phyloP scores from a whole-genome alignment of 2,113 vertebrate species.

The Catharus bicknelli region DNA sequence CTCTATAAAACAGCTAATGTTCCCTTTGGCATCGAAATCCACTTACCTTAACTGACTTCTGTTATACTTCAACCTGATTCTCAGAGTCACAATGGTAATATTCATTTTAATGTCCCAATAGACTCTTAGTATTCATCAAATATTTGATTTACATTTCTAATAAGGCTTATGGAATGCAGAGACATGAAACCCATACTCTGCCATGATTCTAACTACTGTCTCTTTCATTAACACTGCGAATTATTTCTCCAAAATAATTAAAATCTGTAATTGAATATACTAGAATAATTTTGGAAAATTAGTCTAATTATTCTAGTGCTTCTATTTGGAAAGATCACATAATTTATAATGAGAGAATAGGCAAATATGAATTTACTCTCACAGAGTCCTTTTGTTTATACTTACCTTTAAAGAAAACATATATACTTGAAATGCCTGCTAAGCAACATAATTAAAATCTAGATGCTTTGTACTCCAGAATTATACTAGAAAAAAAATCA shows the following conservation, averaged over 20 bases:
- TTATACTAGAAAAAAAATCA: not conserved
- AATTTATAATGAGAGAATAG: constrained; percentile 68
- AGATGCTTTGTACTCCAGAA: not conserved
- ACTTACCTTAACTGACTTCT: constrained; percentile 79
- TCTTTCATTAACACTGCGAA: constrained; percentile 75
- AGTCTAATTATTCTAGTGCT: constrained; percentile 76
- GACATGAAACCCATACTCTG: constrained; percentile 70
- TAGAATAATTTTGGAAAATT: constrained; percentile 77
- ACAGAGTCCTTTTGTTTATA: constrained; percentile 12
- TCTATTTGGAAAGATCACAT: constrained; percentile 72
- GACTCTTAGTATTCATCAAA: constrained; percentile 82
- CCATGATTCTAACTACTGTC: constrained; percentile 78
- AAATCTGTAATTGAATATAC: constrained; percentile 81
- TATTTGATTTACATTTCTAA: constrained; percentile 84
- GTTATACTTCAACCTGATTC: constrained; percentile 75
- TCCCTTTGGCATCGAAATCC: constrained; percentile 76
- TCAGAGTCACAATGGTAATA: constrained; percentile 74
- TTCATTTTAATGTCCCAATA: constrained; percentile 75
- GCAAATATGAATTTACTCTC: constrained; percentile 31
- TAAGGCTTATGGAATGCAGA: constrained; percentile 76
- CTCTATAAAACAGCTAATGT: constrained; percentile 74
- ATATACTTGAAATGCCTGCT: not conserved
- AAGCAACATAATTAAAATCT: not conserved
- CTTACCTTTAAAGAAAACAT: not conserved
- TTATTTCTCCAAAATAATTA: constrained; percentile 80